Percentiles rank a stretch among this genome's conserved stretches.
phyloP scores from a whole-genome alignment of 2,113 vertebrate species.

The Lathamus discolor region DNA sequence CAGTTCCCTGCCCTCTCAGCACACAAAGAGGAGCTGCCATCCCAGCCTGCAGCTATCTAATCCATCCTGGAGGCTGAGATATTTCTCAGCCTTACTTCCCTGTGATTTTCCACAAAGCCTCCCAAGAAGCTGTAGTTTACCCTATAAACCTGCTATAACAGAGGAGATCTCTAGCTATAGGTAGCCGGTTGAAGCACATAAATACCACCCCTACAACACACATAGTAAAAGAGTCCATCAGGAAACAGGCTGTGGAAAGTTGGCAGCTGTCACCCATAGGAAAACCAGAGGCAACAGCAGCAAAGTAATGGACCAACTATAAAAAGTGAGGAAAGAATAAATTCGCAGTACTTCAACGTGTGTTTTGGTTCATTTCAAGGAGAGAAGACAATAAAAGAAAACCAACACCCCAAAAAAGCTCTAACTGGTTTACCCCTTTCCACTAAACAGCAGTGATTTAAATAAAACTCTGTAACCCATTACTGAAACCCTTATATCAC shows the following conservation, averaged over 20 bases:
- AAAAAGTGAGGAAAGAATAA: neutral
- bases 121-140: neutral
- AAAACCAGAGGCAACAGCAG: neutral
- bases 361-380: neutral
- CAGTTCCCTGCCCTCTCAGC: neutral
- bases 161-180: neutral
- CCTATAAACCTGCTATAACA: neutral
- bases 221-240: neutral
- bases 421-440: neutral
- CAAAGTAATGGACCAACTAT: neutral
- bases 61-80: neutral
- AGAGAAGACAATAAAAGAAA: neutral
- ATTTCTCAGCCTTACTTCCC: neutral
- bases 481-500: slow-evolving; percentile 43
- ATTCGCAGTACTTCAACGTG: neutral
- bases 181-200: neutral
- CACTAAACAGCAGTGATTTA: neutral
- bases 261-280: neutral
- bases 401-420: neutral
- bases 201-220: neutral
- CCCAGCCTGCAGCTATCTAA: neutral
- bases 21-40: neutral
- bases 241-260: neutral
- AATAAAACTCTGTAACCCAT: slow-evolving; percentile 37
- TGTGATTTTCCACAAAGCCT: neutral